Evolutionary conservation across 2,888 invertebrate genomes (phyloP).

Genomic region (Pantelozetes paolii): DNA sequence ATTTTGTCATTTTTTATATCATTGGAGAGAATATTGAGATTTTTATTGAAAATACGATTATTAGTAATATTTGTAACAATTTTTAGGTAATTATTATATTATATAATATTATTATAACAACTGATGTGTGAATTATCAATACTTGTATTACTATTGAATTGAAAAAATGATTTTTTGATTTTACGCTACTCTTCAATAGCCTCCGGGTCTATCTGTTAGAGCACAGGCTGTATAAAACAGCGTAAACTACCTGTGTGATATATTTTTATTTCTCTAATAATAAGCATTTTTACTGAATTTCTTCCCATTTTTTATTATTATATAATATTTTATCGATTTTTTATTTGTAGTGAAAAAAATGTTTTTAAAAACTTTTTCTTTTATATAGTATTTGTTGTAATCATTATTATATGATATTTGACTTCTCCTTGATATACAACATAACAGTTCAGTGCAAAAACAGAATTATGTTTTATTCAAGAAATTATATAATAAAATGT

Average conservation of each 20-base stretch:
- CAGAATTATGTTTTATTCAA: not conserved
- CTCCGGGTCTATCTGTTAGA: not conserved
- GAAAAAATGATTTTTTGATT: not conserved
- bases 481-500: not conserved
- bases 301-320: no score
- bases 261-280: not conserved
- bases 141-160: constrained; percentile 7
- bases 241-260: not conserved
- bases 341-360: not conserved
- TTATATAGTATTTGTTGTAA: no score
- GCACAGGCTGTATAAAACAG: not conserved
- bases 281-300: no score
- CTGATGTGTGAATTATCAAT: no score
- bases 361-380: not conserved
- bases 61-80: no score
- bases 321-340: constrained; percentile 21
- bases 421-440: not conserved
- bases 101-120: not conserved
- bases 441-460: not conserved
- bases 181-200: not conserved
- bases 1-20: not conserved
- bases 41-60: not conserved
- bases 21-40: not conserved
- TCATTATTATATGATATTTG: not conserved
- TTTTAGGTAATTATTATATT: not conserved